Base-by-base conservation (phyloP, 2,888 invertebrate genomes). In the Agrotis clavis region DNA sequence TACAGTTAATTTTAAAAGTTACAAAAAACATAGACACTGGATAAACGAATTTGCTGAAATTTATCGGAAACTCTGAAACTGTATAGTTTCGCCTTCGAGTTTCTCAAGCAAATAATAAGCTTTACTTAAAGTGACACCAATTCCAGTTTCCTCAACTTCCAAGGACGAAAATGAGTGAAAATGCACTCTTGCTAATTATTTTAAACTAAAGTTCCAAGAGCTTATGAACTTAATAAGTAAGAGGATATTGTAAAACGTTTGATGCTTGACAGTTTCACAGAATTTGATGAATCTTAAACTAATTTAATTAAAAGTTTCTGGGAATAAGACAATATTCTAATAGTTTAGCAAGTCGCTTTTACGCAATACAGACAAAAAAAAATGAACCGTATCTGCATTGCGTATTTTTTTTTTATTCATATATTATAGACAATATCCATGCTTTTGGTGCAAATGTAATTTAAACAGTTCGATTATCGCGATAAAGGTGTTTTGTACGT, bases 181-280 rank as follows among this genome's bases (percentile, higher is more conserved):
- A 67, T 73, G 25, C 51, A 53, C 18, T 59, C 19, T 59, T 18
- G 25, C 25, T 59, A 67, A 76, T 41, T 76, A 75, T 60, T 73
- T 67, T 21, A 75, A 67, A 35, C 59, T 48, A 48, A 67, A 60
- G n/a, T 74, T 76, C 16, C 41, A 25, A 54, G 19, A 67, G 68
- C 76, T 74, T 76, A 74, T 21, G 48, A 68, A 76, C 60, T 76
- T 30, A 18, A 16, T 53, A 59, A 7, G 18, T 71, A 74, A 74
- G 68, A 76, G 60, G 74, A 74, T 74, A 48, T 48, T 54, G 35
- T 60, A 6, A 48, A 74, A 54, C 48, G 48, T 48, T 62, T 54
- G 53, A 48, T 14, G 48, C 41, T 41, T 45, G 53, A 25, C 16
- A 60, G 59, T 67, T 48, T 57, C n/a, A n/a, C 25, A 4, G 18